Evolutionary conservation across 2,113 vertebrate genomes (phyloP).

Genomic region (Anas platyrhynchos): DNA sequence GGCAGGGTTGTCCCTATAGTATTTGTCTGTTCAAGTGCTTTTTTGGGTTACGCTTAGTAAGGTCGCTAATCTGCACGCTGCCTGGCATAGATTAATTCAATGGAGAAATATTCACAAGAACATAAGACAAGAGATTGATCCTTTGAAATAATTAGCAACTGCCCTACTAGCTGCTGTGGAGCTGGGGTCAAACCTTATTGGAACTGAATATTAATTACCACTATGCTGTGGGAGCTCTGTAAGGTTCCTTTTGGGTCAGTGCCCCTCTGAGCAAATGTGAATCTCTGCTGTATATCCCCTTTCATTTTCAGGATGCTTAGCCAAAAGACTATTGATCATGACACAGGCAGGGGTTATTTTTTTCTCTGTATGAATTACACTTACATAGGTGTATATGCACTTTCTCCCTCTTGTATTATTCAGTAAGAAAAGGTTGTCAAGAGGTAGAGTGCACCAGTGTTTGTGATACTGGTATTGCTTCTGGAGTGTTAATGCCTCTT

Average conservation of each 20-base stretch:
- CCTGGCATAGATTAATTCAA: not conserved
- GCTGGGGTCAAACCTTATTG: not conserved
- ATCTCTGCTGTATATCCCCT: not conserved
- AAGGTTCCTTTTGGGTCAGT: not conserved
- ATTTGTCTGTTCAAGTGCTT: not conserved
- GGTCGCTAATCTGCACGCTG: not conserved
- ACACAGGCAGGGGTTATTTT: not conserved
- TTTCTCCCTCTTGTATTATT: not conserved
- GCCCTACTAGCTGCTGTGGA: not conserved
- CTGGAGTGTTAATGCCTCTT: constrained; percentile 1
- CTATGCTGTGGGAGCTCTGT: not conserved
- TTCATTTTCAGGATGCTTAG: not conserved
- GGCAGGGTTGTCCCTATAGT: not conserved
- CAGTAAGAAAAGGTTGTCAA: not conserved
- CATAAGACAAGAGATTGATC: not conserved
- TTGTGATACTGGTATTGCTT: constrained; percentile 30
- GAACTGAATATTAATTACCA: not conserved
- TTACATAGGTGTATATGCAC: not conserved
- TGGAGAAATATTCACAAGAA: not conserved
- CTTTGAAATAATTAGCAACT: not conserved
- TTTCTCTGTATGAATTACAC: not conserved
- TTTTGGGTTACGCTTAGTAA: not conserved
- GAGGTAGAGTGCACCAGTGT: not conserved
- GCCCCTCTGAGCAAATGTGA: fast-evolving
- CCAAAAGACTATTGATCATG: not conserved